Conservation (phyloP, 2,113 vertebrate genomes). For the Hyperopisus bebe region DNA sequence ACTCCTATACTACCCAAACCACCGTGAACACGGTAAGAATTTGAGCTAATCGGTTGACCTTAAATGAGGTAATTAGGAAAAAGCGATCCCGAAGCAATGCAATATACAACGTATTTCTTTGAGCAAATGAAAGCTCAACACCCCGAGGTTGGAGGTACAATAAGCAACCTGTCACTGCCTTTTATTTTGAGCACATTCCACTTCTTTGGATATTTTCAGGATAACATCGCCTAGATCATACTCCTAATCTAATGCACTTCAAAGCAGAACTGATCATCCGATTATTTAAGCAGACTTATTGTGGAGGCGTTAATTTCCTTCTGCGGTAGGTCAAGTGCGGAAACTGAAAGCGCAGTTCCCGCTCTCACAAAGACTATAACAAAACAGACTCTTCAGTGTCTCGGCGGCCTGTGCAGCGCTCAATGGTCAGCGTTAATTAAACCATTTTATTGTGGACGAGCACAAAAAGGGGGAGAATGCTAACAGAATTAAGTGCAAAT, state of each 20-base stretch:
- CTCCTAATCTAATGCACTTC: slow-evolving; percentile 59
- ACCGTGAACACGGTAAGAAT: slow-evolving; percentile 8
- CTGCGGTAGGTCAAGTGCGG: slow-evolving; percentile 77
- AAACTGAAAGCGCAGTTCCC: slow-evolving; percentile 51
- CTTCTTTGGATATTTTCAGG: not conserved
- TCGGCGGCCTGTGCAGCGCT: not conserved
- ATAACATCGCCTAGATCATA: not conserved
- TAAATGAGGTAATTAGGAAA: slow-evolving; percentile 59
- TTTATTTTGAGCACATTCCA: not conserved
- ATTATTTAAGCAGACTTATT: slow-evolving; percentile 60
- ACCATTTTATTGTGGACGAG: not conserved
- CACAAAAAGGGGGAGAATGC: not conserved
- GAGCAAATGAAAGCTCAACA: slow-evolving; percentile 56
- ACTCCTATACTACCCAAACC: not conserved
- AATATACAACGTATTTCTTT: slow-evolving; percentile 14
- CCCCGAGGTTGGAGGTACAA: not conserved
- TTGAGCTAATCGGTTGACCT: slow-evolving; percentile 44
- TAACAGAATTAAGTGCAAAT: slow-evolving; percentile 1
- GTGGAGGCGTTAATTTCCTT: slow-evolving; percentile 49
- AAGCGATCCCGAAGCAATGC: slow-evolving; percentile 13
- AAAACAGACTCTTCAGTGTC: not conserved
- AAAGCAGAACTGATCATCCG: slow-evolving; percentile 58
- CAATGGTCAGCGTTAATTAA: slow-evolving; percentile 9
- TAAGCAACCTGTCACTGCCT: not conserved
- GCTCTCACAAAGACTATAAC: slow-evolving; percentile 20